Conservation (phyloP, 2,113 vertebrate species). For the Rynchops niger region DNA sequence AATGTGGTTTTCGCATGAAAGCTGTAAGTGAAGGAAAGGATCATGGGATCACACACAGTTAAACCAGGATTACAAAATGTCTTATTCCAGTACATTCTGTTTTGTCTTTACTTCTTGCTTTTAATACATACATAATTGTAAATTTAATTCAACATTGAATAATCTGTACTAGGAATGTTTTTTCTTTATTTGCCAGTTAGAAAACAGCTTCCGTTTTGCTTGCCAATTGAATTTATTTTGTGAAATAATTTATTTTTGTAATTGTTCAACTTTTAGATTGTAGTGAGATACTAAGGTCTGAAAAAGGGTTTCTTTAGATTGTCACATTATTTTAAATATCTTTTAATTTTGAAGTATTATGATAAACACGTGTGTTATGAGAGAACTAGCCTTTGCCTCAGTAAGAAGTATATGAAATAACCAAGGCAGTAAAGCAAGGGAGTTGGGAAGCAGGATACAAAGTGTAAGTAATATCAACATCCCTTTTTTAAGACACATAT, state of each 20-base stretch:
- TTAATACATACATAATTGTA: neutral
- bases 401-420: neutral
- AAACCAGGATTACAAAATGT: neutral
- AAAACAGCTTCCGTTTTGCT: neutral
- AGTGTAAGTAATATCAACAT: neutral
- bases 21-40: neutral
- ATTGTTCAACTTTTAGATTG: neutral
- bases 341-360: neutral
- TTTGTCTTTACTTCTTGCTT: neutral
- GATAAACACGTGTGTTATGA: neutral
- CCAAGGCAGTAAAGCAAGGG: neutral
- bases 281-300: neutral
- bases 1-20: neutral
- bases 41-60: neutral
- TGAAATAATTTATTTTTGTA: neutral
- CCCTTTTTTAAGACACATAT: neutral
- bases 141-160: neutral
- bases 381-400: neutral
- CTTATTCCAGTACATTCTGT: neutral
- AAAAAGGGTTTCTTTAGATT: neutral
- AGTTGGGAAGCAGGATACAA: neutral
- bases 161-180: neutral
- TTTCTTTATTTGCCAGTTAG: neutral
- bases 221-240: neutral
- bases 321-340: neutral